phyloP scores from a whole-genome alignment of 1,140 invertebrate genomes.

The Bombus haemorrhoidalis region DNA sequence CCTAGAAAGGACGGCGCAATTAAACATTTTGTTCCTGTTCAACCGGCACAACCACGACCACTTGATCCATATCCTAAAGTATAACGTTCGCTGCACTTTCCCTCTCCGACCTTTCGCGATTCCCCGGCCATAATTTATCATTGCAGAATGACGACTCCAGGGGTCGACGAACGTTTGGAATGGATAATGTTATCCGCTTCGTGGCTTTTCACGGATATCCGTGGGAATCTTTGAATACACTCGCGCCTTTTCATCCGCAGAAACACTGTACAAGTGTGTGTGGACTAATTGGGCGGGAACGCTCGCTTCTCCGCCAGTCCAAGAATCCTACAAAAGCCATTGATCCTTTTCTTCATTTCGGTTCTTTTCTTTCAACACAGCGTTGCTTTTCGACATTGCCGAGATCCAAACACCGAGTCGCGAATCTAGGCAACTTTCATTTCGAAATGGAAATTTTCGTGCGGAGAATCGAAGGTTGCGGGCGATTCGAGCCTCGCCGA shows the following conservation, averaged over 20 bases:
- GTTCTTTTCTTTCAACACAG: not conserved
- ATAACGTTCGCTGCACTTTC: constrained; percentile 54
- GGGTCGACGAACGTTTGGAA: constrained; percentile 25
- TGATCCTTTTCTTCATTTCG: not conserved
- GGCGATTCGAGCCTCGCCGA: not conserved
- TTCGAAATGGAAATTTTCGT: not conserved
- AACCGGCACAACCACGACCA: constrained; percentile 24
- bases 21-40: constrained; percentile 62
- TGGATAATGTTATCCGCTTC: constrained; percentile 17
- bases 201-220: constrained; percentile 22
- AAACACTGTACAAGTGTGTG: not conserved
- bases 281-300: constrained; percentile 34
- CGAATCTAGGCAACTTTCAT: not conserved
- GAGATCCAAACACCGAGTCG: not conserved
- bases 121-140: constrained; percentile 54
- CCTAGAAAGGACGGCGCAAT: constrained; percentile 54
- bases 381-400: not conserved
- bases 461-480: too few relatives aligned
- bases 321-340: not conserved
- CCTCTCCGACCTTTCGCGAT: constrained; percentile 54
- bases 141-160: constrained; percentile 3
- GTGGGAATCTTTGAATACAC: constrained; percentile 9
- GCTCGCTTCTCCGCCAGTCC: not conserved
- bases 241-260: constrained; percentile 4
- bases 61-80: constrained; percentile 51